These are phyloP conservation scores for Clarias macrocephalus DNA, from an alignment of 2,113 vertebrate genomes.

Conservation along the genomic window DNA sequence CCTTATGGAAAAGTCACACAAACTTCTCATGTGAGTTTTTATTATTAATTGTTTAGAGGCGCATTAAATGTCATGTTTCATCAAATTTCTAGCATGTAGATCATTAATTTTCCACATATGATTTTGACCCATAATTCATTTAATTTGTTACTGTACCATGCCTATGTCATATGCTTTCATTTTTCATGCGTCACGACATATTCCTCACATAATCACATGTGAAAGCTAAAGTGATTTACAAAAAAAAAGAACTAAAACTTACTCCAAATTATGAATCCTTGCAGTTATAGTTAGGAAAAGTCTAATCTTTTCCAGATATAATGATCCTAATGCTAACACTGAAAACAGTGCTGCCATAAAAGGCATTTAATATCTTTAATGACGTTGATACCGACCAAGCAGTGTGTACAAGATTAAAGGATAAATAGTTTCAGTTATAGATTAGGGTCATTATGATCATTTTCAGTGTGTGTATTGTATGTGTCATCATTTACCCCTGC, in stretches of 20 bases:
- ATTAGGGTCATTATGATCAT: conserved; percentile 30
- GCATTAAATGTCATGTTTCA: background rate
- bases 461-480: conserved; percentile 4
- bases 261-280: background rate
- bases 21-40: background rate
- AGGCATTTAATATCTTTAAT: conserved; percentile 34
- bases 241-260: background rate
- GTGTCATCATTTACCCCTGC: conserved; percentile 37
- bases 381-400: background rate
- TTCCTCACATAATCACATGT: background rate
- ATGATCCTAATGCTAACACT: background rate
- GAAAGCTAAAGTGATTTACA: background rate
- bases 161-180: background rate
- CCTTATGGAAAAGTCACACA: background rate
- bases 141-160: background rate
- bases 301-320: background rate
- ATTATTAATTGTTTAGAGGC: background rate
- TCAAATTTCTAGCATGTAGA: background rate
- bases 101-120: background rate
- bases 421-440: conserved; percentile 36
- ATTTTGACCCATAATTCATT: background rate
- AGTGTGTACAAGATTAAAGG: conserved; percentile 40
- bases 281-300: background rate
- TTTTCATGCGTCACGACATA: background rate
- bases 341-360: background rate